Percentiles rank a stretch among this genome's conserved stretches.
Evolutionary conservation across 2,113 vertebrate species (phyloP).

Genomic region (Caranx melampygus): DNA sequence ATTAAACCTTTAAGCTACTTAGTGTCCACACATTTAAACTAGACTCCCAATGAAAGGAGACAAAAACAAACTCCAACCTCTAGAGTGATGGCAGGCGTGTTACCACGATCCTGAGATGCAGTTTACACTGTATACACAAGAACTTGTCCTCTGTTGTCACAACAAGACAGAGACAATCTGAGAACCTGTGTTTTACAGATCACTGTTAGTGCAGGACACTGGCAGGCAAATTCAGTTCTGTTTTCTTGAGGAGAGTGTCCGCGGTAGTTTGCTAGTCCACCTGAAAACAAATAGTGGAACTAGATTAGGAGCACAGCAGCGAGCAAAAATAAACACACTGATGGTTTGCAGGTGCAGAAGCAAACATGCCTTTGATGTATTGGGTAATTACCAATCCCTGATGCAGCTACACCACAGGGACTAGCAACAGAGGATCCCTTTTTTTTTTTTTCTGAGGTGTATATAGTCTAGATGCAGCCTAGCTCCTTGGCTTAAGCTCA

Average conservation of each 20-base stretch:
- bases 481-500: constrained; percentile 4
- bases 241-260: constrained; percentile 1
- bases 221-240: constrained; percentile 50
- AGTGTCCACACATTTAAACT: background rate
- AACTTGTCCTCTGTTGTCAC: constrained; percentile 66
- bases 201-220: constrained; percentile 43
- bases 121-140: constrained; percentile 74
- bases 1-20: background rate
- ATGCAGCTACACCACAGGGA: constrained; percentile 9
- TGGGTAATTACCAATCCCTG: constrained; percentile 31
- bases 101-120: constrained; percentile 6
- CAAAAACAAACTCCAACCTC: constrained; percentile 11
- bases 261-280: constrained; percentile 21
- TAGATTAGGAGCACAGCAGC: constrained; percentile 24
- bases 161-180: constrained; percentile 69
- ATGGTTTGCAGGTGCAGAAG: constrained; percentile 50
- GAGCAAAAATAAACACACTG: constrained; percentile 44
- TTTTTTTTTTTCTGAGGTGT: constrained; percentile 17
- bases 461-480: background rate
- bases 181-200: constrained; percentile 61
- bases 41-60: background rate
- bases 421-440: constrained; percentile 2
- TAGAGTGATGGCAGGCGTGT: constrained; percentile 1
- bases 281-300: constrained; percentile 51
- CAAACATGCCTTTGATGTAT: constrained; percentile 37